These are phyloP conservation scores for Drosophila conformis DNA, from an alignment of 2,888 invertebrate genomes.

Conservation along the genomic window DNA sequence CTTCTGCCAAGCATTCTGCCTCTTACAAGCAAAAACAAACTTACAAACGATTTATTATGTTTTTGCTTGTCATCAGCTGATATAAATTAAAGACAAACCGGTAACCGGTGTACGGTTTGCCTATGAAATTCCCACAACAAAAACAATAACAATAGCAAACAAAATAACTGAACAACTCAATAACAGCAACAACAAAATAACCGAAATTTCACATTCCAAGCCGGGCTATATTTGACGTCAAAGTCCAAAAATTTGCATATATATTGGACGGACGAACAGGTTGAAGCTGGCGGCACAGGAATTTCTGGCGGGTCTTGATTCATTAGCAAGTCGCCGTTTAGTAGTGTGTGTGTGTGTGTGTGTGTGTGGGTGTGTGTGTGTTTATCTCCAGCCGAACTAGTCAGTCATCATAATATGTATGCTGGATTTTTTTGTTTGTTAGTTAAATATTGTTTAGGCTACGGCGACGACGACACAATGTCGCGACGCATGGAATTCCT, in stretches of 20 bases:
- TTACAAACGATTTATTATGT: neutral
- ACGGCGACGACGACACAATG: conserved; percentile 50
- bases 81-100: conserved; percentile 41
- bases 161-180: conserved; percentile 48
- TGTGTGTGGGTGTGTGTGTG: conserved; percentile 67
- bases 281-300: conserved; percentile 64
- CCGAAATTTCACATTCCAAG: conserved; percentile 78
- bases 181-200: conserved; percentile 42
- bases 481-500: conserved; percentile 64
- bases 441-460: conserved; percentile 41
- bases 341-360: conserved; percentile 61
- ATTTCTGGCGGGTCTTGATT: conserved; percentile 74
- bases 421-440: conserved; percentile 36
- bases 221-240: conserved; percentile 76
- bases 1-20: conserved; percentile 7
- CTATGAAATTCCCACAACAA: conserved; percentile 69
- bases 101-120: conserved; percentile 24
- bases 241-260: conserved; percentile 70
- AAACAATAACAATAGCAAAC: conserved; percentile 17
- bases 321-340: conserved; percentile 58
- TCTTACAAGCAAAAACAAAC: conserved; percentile 6
- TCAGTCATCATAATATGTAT: conserved; percentile 55
- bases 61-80: conserved; percentile 41
- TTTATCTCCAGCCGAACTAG: conserved; percentile 56
- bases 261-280: conserved; percentile 39